Conservation (phyloP, 2,888 invertebrate species). For the Phengaris arion region DNA sequence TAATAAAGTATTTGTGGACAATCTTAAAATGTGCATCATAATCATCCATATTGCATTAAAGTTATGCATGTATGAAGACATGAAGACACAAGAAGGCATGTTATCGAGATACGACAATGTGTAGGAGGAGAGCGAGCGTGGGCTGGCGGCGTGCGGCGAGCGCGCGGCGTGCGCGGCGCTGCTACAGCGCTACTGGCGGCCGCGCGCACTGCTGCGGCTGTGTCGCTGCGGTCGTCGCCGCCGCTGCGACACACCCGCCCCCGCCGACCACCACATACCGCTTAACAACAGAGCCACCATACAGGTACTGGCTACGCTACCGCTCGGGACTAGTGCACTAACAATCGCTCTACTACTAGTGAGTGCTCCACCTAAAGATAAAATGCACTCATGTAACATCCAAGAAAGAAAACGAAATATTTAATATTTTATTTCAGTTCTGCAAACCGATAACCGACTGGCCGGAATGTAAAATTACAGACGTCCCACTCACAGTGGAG, state of each 20-base stretch:
- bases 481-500: constrained; percentile 60
- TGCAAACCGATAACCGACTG: constrained; percentile 65
- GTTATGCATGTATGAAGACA: too few relatives aligned
- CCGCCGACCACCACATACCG: constrained; percentile 51
- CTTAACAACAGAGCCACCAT: constrained; percentile 81
- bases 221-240: constrained; percentile 80
- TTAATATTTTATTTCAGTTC: constrained; percentile 62
- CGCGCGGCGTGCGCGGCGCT: constrained; percentile 77
- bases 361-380: not conserved
- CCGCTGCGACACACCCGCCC: constrained; percentile 55
- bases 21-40: too few relatives aligned
- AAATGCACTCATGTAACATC: too few relatives aligned
- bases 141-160: constrained; percentile 72
- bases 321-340: too few relatives aligned
- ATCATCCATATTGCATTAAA: too few relatives aligned
- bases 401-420: not conserved
- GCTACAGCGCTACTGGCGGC: constrained; percentile 79
- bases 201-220: constrained; percentile 78
- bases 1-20: too few relatives aligned
- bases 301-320: constrained; percentile 59
- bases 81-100: too few relatives aligned
- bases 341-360: too few relatives aligned
- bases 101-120: not conserved
- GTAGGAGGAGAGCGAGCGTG: constrained; percentile 81
- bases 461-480: constrained; percentile 57